Base-by-base conservation (phyloP, 2,113 vertebrate species). In the Otocyon megalotis region DNA sequence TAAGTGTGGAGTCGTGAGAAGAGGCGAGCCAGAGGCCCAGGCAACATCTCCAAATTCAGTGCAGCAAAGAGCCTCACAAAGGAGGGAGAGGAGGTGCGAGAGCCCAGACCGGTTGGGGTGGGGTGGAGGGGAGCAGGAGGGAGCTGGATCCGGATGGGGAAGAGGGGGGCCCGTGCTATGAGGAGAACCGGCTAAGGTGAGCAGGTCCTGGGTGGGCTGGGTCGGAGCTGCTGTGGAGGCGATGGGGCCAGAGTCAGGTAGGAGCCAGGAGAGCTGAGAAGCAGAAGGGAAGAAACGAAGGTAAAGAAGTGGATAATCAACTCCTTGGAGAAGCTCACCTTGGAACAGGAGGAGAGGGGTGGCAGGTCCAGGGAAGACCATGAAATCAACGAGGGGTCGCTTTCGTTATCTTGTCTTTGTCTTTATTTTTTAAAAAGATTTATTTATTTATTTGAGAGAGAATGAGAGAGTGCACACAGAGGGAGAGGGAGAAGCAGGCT, bases 181-280 rank as follows among this genome's bases (percentile, higher is more conserved):
- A 5, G 20, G 32, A 7, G 17, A 43, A 56, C 37, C 8, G 0
- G 8, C 32, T n/a, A 8, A 0, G 3, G 63, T 54, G 35, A 84
- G 4, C 20, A 48, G 26, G 53, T 24, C 24, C 11, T 0, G 0
- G 37, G 50, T 15, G 12, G 26, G 56, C 77, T 43, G 5, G 1
- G 15, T 0, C 3, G 0, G 48, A 30, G 43, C 50, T 14, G 26
- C 19, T 43, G 11, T 1, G 79, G 48, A 62, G 22, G 20, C 10
- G 0, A 10, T 0, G 15, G 15, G 63, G 24, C 5, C 35, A 50
- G 63, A 79, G 35, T 28, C 35, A 81, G 37, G 65, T 0, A 48
- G 43, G 8, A 43, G 8, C 3, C 19, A 20, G 30, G 63, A 28
- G 1, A 88, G 16, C 0, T 16, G 81, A 58, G 30, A 26, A 76